These are phyloP conservation scores for Eupithecia exiguata DNA, from an alignment of 2,888 invertebrate species.

Conservation along the genomic window DNA sequence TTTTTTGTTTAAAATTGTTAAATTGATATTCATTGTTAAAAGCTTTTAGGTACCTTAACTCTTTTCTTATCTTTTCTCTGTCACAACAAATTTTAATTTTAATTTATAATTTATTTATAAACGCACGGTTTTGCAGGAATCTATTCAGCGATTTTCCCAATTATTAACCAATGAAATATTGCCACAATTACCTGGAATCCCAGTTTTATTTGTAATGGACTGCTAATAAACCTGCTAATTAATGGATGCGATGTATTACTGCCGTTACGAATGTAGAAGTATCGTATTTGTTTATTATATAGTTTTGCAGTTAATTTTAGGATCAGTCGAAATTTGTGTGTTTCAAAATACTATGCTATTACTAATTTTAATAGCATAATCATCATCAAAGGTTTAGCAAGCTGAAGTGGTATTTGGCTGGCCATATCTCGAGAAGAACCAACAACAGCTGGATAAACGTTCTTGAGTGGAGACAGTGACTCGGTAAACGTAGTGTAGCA, in stretches of 20 bases:
- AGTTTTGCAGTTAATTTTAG: background rate
- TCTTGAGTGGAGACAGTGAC: too few species aligned
- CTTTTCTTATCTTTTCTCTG: too few species aligned
- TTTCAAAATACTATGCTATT: background rate
- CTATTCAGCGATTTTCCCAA: conserved; percentile 17
- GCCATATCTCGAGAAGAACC: too few species aligned
- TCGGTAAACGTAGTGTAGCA: too few species aligned
- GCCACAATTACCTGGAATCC: background rate
- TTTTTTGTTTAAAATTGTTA: too few species aligned
- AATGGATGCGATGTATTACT: background rate
- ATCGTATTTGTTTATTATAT: background rate
- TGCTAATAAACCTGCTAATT: background rate
- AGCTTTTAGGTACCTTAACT: too few species aligned
- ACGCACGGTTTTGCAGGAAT: background rate
- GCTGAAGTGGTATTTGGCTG: too few species aligned
- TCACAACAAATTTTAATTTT: too few species aligned
- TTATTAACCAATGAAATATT: conserved; percentile 20
- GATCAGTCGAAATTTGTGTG: background rate
- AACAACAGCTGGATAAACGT: too few species aligned
- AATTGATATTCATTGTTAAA: too few species aligned
- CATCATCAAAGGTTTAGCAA: too few species aligned
- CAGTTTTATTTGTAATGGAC: conserved; percentile 5
- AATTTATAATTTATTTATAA: too few species aligned
- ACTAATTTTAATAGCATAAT: background rate
- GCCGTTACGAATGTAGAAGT: background rate